Evolutionary conservation across 1,140 invertebrate species (phyloP).

Genomic region (Andrena cerasifolii): DNA sequence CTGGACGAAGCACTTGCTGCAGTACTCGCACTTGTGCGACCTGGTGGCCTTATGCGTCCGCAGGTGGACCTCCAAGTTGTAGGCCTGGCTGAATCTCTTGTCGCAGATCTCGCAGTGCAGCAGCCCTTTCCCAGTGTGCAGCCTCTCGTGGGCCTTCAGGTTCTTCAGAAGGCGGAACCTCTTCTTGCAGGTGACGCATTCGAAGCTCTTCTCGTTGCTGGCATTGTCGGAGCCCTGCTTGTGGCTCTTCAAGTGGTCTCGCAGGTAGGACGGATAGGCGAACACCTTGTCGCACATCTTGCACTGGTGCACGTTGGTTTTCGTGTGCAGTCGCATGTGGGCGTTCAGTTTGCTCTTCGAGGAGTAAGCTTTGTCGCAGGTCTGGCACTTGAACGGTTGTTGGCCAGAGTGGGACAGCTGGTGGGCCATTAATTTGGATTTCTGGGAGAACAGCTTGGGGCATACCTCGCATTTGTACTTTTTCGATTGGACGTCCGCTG

Average conservation of each 20-base stretch:
- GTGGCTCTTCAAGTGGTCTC: constrained; percentile 77
- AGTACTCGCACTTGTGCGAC: constrained; percentile 81
- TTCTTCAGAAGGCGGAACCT: constrained; percentile 76
- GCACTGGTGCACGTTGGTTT: constrained; percentile 77
- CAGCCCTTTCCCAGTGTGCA: constrained; percentile 76
- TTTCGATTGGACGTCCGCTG: constrained; percentile 43
- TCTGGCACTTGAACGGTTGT: constrained; percentile 75
- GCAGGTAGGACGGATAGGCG: constrained; percentile 78
- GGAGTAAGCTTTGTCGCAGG: constrained; percentile 77
- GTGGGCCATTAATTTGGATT: constrained; percentile 79
- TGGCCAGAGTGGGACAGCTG: constrained; percentile 73
- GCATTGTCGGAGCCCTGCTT: constrained; percentile 47
- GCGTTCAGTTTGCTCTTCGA: constrained; percentile 79
- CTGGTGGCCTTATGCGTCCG: constrained; percentile 74
- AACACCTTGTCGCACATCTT: constrained; percentile 79
- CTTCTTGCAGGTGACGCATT: constrained; percentile 76
- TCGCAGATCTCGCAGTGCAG: constrained; percentile 81
- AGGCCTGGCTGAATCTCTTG: constrained; percentile 77
- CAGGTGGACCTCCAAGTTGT: constrained; percentile 78
- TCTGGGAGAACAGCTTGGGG: constrained; percentile 76
- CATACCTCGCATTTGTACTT: constrained; percentile 79
- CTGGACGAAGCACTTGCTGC: constrained; percentile 81
- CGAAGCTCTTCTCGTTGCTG: constrained; percentile 56
- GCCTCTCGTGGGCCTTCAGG: constrained; percentile 73
- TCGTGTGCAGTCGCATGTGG: constrained; percentile 77